Evolutionary conservation across 2,797 vertebrate species (phyloP), one percentile per base, ranked within the genome.

Genomic region (Dendrocincla fuliginosa): DNA sequence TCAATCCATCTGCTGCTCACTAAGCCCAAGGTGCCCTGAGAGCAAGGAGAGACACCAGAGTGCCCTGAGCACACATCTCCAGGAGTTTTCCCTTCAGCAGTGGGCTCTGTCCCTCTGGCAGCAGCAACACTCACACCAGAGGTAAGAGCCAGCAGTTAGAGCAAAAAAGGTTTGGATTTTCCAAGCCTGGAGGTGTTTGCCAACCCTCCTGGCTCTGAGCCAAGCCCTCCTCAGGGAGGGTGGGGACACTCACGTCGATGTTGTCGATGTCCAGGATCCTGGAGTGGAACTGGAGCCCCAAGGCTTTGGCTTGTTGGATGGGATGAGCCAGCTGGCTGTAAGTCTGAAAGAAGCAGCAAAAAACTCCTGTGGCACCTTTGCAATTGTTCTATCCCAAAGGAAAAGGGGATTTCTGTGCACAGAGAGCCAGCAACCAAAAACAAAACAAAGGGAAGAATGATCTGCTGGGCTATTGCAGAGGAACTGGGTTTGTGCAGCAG

Each of bases 321-420:
- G 99, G 99, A 88, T 99, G 99, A 22, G 99, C 99, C 35, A 99
- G 95, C 95, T 99, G 99, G 86, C 99, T 99, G 96, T 99, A 99
- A 2, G 99, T 99, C 99, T 99, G 93, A 61, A 96, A 3, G 39
- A 44, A 55, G 23, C 20, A 82, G 76, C 33, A 93, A 50, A 32
- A 85, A 30, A 16, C 27, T 56, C 14, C 30, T 4, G 37, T 94
- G 68, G 94, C 17, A 57, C 1, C 0, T 85, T 85, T 79, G 67
- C 33, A 61, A 28, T 77, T 67, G 9, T 22, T 80, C 49, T 35
- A 47, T 6, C 55, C 67, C 22, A 33, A 57, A 39, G 46, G 13
- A 70, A 65, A 63, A 5, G 5, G 24, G 37, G 11, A 52, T 82
- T 86, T 86, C 57, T 41, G 14, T 78, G 83, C 25, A 52, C 46